Evolutionary conservation across 2,888 invertebrate species (phyloP), one percentile per base, ranked within the genome.

Genomic region (Asteroscopus sphinx): DNA sequence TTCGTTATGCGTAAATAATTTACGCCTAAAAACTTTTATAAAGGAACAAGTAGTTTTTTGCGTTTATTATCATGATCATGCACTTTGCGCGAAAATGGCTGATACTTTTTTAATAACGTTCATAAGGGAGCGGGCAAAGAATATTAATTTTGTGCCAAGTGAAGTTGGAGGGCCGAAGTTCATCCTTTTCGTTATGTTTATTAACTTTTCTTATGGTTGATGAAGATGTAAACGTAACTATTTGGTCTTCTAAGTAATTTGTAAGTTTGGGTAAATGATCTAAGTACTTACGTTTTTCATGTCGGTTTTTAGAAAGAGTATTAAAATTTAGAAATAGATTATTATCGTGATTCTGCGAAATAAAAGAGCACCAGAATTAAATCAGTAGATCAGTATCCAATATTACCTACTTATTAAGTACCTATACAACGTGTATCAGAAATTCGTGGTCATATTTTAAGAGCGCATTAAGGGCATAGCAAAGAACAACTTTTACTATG

Each of bases 61-160:
- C 45, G 49, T 44, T 66, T 65, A 68, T 71, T 69, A 66, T 48
- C 49, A 74, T 59, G 59, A 66, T 48, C 49, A 74, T 59, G 59
- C 51, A 61, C 47, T 65, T 65, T 54, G 46, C 21, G 48, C 36
- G 45, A 68, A 65, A 70, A 64, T 13, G 32, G 41, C 64, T 55
- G 62, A 70, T 75, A 75, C 74, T 75, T 75, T 76, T 75, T 76
- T 75, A 75, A 75, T 75, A 76, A 76, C 62, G 51, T 44, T 58
- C 52, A 59, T 59, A 61, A 51, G 59, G 40, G 57, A 30, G 52
- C 33, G 55, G 47, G 15, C 28, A 37, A 54, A 51, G 70, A 76
- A 76, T 76, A 76, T 76, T 75, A 73, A 76, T 76, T 73, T 68
- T 40, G 59, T 49, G 46, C 21, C 16, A 42, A 46, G 42, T 17